Evolutionary conservation across 2,113 vertebrate genomes (phyloP).

Genomic region (Charina bottae): DNA sequence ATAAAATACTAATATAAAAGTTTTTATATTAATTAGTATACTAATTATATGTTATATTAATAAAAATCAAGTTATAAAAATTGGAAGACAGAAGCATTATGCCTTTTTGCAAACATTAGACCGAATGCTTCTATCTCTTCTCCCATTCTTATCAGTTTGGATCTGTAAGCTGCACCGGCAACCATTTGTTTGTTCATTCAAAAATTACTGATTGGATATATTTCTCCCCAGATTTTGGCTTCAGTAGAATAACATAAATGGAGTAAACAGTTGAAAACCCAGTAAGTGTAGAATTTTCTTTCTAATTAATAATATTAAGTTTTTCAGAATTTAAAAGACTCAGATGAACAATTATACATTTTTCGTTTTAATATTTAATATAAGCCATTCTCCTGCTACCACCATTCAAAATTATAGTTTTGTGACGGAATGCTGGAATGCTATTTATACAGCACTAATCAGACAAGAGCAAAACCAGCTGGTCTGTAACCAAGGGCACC

Average conservation of each 20-base stretch:
- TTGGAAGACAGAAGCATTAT: background rate
- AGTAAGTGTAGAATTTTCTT: background rate
- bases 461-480: slow-evolving; percentile 67
- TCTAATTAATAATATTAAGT: background rate
- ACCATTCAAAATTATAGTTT: slow-evolving; percentile 50
- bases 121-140: background rate
- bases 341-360: background rate
- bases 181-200: background rate
- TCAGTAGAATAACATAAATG: background rate
- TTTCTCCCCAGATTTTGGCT: background rate
- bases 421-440: slow-evolving; percentile 62
- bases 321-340: background rate
- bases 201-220: background rate
- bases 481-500: slow-evolving; percentile 65
- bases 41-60: background rate
- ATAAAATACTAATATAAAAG: background rate
- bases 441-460: slow-evolving; percentile 63
- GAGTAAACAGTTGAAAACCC: background rate
- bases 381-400: slow-evolving; percentile 1
- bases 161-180: background rate
- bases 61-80: background rate
- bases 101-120: background rate
- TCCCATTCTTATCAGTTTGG: background rate
- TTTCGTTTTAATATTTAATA: background rate
- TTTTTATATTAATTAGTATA: background rate